Percentiles rank a stretch among this genome's conserved stretches.
Conservation (phyloP, 1,140 invertebrate genomes). For the Panagrolaimus sp. region DNA sequence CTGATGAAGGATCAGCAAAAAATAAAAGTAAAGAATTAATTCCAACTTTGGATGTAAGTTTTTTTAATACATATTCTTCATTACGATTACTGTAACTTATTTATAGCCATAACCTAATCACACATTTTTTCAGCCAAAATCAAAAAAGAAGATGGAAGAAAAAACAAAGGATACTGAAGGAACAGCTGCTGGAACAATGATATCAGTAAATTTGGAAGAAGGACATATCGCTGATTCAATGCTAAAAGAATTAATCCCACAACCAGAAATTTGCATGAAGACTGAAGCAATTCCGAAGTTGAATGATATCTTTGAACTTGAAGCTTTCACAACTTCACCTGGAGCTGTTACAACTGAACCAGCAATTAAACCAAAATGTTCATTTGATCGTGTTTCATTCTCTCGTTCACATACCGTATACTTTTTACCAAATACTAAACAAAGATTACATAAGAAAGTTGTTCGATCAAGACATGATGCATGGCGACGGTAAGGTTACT, state of each 20-base stretch:
- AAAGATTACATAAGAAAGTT: conserved; percentile 4
- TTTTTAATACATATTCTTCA: too few species aligned
- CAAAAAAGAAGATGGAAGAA: too few species aligned
- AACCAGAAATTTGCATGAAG: too few species aligned
- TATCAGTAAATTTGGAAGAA: conserved; percentile 7
- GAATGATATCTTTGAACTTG: neutral
- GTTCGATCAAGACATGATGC: conserved; percentile 12
- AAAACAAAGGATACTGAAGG: too few species aligned
- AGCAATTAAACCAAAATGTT: conserved; percentile 1
- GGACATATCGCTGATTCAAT: neutral
- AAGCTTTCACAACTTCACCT: neutral
- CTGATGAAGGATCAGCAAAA: too few species aligned
- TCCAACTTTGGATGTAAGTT: too few species aligned
- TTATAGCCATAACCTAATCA: too few species aligned
- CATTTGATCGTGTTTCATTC: neutral
- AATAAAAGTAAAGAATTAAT: too few species aligned
- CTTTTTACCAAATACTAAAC: neutral
- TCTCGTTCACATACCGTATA: neutral
- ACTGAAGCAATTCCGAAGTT: neutral
- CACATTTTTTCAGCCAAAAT: too few species aligned
- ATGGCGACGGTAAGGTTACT: neutral
- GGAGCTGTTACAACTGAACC: neutral
- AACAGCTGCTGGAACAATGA: neutral
- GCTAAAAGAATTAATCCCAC: neutral
- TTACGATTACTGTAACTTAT: too few species aligned